Conservation (phyloP, 2,797 vertebrate species). For the Petrocephalus sullivani region DNA sequence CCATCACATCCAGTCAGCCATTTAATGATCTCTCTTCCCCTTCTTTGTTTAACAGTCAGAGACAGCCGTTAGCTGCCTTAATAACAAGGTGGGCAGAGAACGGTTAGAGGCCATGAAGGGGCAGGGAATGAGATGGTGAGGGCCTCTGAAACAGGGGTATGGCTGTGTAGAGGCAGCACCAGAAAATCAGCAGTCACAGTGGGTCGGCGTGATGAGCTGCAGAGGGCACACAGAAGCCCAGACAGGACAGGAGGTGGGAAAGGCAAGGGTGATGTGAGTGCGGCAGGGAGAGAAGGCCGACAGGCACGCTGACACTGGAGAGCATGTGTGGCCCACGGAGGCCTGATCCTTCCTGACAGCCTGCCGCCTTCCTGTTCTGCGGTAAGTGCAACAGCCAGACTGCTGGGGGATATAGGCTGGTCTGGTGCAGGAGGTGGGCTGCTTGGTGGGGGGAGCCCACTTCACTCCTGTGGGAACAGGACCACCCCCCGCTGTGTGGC, state of each 20-base stretch:
- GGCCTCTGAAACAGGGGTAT: not conserved
- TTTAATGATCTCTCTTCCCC: conserved; percentile 18
- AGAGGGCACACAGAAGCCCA: not conserved
- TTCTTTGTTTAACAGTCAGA: not conserved
- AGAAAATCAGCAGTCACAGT: not conserved
- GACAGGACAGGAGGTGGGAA: not conserved
- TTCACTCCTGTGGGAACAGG: conserved; percentile 11
- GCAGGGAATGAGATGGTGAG: not conserved
- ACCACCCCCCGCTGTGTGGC: not conserved
- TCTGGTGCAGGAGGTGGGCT: not conserved
- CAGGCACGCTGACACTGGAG: not conserved
- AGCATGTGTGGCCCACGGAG: not conserved
- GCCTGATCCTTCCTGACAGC: not conserved
- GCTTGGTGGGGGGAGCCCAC: not conserved
- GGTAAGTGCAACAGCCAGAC: conserved; percentile 30
- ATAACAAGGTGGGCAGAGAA: not conserved
- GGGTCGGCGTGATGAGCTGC: not conserved
- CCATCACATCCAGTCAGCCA: conserved; percentile 35
- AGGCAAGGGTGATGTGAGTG: too few relatives aligned
- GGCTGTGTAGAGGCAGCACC: not conserved
- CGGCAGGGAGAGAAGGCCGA: not conserved
- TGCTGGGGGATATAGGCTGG: conserved; percentile 26
- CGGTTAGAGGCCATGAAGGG: not conserved
- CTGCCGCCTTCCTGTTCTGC: not conserved
- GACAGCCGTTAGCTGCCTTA: not conserved